A percentile compares a stretch with the other conserved stretches of the same genome.
These are phyloP conservation scores for Leucophenga montana DNA, from an alignment of 2,888 invertebrate genomes.

Conservation along the genomic window DNA sequence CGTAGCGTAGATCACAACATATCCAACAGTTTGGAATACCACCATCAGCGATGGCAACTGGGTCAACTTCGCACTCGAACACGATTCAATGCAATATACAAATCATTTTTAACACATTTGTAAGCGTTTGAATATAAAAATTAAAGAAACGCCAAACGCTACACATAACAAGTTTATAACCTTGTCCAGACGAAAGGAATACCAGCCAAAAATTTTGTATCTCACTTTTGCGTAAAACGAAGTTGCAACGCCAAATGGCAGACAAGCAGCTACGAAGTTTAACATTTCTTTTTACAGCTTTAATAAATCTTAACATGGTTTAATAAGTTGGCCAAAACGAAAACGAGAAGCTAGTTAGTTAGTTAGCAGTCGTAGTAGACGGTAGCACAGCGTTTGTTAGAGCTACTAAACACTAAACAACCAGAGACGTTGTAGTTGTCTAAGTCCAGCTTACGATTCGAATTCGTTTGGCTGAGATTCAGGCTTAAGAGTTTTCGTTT, in stretches of 20 bases:
- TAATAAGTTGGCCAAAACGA: constrained; percentile 12
- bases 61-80: not conserved
- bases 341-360: not conserved
- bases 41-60: constrained; percentile 11
- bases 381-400: constrained; percentile 3
- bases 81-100: constrained; percentile 49
- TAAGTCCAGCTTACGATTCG: no score
- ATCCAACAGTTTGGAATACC: not conserved
- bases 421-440: not conserved
- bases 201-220: no score
- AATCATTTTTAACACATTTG: constrained; percentile 52
- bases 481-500: no score
- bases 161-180: constrained; percentile 48
- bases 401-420: not conserved
- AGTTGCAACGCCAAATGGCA: constrained; percentile 1
- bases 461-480: no score
- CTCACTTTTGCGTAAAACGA: not conserved
- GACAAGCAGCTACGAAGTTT: constrained; percentile 2
- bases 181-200: not conserved
- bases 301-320: constrained; percentile 22
- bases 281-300: constrained; percentile 18
- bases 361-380: not conserved
- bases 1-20: not conserved
- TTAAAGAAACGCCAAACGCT: constrained; percentile 27
- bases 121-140: constrained; percentile 41